A percentile compares a stretch with the other conserved stretches of the same genome.
Conservation (phyloP, 2,113 vertebrate species). For the Bungarus multicinctus region DNA sequence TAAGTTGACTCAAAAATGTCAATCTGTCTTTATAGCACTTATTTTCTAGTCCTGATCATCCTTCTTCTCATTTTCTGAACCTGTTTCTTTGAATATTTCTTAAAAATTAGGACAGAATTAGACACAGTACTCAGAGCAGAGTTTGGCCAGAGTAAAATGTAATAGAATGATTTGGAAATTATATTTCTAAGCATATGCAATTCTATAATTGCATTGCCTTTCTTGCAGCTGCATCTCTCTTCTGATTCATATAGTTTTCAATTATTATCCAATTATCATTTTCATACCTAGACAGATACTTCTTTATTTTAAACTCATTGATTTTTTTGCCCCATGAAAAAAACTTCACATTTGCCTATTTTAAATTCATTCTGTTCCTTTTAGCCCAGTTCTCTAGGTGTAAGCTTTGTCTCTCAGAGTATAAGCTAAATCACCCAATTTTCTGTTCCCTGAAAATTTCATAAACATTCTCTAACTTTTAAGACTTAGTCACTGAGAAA, state of each 20-base stretch:
- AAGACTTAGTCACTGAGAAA: background rate
- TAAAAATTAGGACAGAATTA: background rate
- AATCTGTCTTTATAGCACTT: background rate
- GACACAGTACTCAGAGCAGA: background rate
- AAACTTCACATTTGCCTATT: background rate
- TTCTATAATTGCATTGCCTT: background rate
- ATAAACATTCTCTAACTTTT: background rate
- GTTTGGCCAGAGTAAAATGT: background rate
- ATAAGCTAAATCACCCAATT: background rate
- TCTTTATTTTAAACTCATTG: background rate
- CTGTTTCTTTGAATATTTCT: background rate
- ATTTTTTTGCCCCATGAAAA: background rate
- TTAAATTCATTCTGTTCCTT: background rate
- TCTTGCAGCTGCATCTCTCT: background rate
- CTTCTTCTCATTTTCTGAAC: background rate
- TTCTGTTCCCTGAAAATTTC: background rate
- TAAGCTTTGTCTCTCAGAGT: background rate
- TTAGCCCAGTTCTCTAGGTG: background rate
- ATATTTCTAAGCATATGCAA: background rate
- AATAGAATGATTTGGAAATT: background rate
- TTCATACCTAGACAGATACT: background rate
- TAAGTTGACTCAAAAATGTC: background rate
- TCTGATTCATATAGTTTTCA: background rate
- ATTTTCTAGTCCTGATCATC: background rate
- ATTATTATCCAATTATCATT: background rate